A percentile compares a stretch with the other conserved stretches of the same genome.
Evolutionary conservation across 1,140 invertebrate species (phyloP).

Genomic region (Trichonephila clavata): DNA sequence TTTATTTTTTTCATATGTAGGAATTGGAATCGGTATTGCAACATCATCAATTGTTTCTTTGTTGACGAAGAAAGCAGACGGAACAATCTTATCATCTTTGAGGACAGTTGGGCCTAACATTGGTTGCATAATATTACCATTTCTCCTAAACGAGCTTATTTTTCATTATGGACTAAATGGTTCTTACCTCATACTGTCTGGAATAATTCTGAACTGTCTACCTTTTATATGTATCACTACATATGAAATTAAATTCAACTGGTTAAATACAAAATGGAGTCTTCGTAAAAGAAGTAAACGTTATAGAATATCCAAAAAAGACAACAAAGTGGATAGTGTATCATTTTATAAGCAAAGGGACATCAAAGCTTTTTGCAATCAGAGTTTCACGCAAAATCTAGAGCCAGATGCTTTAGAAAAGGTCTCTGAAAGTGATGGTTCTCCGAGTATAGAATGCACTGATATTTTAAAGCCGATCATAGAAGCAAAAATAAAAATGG

Average conservation of each 20-base stretch:
- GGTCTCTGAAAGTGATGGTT: not conserved
- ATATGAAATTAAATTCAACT: not conserved
- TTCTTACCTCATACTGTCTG: constrained; percentile 19
- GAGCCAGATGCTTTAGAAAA: constrained; percentile 17
- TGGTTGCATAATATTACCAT: constrained; percentile 27
- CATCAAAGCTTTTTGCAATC: not conserved
- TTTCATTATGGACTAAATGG: constrained; percentile 14
- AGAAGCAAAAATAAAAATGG: constrained; percentile 4
- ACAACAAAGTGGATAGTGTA: not conserved
- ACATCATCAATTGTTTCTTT: not conserved
- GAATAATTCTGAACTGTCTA: constrained; percentile 19
- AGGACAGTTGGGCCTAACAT: not conserved
- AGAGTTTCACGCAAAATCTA: constrained; percentile 26
- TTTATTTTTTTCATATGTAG: not conserved
- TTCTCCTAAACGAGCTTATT: not conserved
- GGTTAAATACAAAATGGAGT: constrained; percentile 1
- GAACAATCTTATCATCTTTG: not conserved
- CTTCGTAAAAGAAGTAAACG: constrained; percentile 33
- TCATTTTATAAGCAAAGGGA: not conserved
- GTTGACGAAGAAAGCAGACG: not conserved
- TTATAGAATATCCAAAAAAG: not conserved
- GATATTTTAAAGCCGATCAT: constrained; percentile 23
- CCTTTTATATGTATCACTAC: not conserved
- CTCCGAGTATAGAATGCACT: not conserved
- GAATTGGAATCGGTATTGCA: constrained; percentile 31